Evolutionary conservation across 2,797 vertebrate genomes (phyloP), one percentile per base, ranked within the genome.

Genomic region (Coccyzus lansbergi): DNA sequence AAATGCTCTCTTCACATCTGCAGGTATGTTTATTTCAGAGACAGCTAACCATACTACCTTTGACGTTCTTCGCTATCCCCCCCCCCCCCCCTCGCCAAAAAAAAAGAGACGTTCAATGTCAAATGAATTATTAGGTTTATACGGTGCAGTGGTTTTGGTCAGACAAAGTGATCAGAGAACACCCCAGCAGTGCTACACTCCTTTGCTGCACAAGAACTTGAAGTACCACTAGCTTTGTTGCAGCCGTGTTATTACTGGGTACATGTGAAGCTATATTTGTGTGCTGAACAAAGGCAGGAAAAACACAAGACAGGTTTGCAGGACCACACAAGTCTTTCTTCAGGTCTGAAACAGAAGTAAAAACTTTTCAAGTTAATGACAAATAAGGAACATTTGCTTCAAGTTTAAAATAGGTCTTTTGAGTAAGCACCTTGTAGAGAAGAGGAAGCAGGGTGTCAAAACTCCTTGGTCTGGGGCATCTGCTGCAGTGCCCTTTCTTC

Each of bases 121-220:
- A 55, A 87, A 34, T 53, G 56, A 88, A 87, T 92, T 88, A 83
- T 58, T 88, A 71, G 71, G 36, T 49, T 31, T 88, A 44, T 33
- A 69, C 13, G 42, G 38, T 84, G 25, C 67, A 65, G 26, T 76
- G 90, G 68, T 86, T 93, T 95, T 83, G 65, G 51, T 44, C 65
- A 74, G 55, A 76, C 42, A 40, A 75, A 28, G 28, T 18, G 48
- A 72, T 40, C 51, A 58, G 33, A 2, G 20, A 72, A 84, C 0
- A 2, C 8, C 44, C 34, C n/a, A 33, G 40, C 7, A 65, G 29
- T 13, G 48, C n/a, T 48, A 8, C 16, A 46, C 31, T 85, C 22
- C 34, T 40, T 34, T 15, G 9, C 15, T 29, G 33, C 1, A 6
- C 52, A n/a, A 72, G 56, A 60, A 63, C 75, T 55, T 0, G 0